Percentiles rank a stretch among this genome's conserved stretches.
Conservation (phyloP, 2,888 invertebrate species). For the Macropis europaea region DNA sequence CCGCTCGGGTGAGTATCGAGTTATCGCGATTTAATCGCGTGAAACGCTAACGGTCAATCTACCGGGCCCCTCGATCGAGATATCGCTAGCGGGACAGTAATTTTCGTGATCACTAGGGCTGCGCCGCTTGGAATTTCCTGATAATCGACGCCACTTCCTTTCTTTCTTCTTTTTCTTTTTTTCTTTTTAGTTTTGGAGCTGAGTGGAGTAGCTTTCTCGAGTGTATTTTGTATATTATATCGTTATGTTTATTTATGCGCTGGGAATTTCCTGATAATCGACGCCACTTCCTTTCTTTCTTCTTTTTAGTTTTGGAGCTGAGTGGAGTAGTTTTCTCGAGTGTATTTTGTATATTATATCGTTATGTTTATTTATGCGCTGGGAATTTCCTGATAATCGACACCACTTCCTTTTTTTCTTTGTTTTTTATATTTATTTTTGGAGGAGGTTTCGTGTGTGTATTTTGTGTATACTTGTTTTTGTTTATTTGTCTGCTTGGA, state of each 20-base stretch:
- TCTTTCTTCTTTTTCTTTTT: background rate
- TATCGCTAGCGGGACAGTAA: constrained; percentile 19
- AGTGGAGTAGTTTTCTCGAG: too few relatives aligned
- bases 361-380: too few relatives aligned
- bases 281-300: background rate
- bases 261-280: background rate
- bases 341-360: too few relatives aligned
- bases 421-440: background rate
- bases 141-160: background rate
- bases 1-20: constrained; percentile 67
- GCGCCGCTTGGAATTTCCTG: constrained; percentile 6
- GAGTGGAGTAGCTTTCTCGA: too few relatives aligned
- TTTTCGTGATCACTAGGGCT: constrained; percentile 30
- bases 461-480: too few relatives aligned
- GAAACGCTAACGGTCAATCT: constrained; percentile 15
- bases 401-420: background rate
- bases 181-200: background rate
- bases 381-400: background rate
- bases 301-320: background rate
- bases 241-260: too few relatives aligned
- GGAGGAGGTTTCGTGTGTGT: too few relatives aligned
- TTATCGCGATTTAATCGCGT: constrained; percentile 7
- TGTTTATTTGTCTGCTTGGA: too few relatives aligned
- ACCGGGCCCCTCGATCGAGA: background rate
- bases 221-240: too few relatives aligned